Evolutionary conservation across 2,888 invertebrate species (phyloP).

Genomic region (Mylabris sibirica): DNA sequence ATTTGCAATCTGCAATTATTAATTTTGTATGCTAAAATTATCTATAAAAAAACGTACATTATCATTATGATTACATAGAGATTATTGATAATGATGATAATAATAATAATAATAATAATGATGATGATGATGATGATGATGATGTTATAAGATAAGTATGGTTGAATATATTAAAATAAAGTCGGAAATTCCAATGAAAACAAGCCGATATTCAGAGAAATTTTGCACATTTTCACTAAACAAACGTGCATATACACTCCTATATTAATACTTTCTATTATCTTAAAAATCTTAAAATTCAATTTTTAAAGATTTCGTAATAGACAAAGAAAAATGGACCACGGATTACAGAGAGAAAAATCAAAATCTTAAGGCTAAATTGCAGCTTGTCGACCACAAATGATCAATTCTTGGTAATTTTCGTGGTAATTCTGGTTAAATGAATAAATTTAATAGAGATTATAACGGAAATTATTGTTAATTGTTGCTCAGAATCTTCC

Average conservation of each 20-base stretch:
- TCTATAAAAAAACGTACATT: not conserved
- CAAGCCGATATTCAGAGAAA: slow-evolving; percentile 1
- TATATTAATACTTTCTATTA: not conserved
- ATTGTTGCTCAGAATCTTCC: no score
- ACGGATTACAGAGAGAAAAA: not conserved
- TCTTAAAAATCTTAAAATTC: not conserved
- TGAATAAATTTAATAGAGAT: not conserved
- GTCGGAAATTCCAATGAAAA: slow-evolving; percentile 1
- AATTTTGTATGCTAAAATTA: not conserved
- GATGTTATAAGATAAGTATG: not conserved
- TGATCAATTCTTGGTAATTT: not conserved
- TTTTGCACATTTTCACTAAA: not conserved
- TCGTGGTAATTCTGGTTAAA: not conserved
- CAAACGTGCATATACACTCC: no score
- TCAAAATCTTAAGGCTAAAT: not conserved
- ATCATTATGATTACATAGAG: not conserved
- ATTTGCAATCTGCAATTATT: not conserved
- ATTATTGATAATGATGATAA: not conserved
- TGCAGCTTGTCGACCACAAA: not conserved
- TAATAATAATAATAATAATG: no score
- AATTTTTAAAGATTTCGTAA: not conserved
- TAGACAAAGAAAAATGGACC: not conserved
- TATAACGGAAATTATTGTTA: no score
- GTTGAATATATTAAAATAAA: not conserved
- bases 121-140: not conserved